A percentile compares a stretch with the other conserved stretches of the same genome.
Conservation (phyloP, 1,140 invertebrate genomes). For the Scaptomyza graminum region DNA sequence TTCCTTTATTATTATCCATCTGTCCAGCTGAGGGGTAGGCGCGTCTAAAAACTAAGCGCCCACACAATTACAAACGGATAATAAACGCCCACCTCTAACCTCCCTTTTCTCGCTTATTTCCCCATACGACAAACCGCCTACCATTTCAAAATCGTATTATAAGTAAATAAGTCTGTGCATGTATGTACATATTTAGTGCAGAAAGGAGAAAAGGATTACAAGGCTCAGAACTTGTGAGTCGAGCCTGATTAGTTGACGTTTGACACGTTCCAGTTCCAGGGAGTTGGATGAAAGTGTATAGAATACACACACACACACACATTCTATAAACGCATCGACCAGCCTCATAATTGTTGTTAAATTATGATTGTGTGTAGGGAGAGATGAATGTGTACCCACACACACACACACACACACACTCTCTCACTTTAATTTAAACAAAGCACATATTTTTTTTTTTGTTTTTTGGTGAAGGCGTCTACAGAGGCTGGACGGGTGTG, state of each 20-base stretch:
- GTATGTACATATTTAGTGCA: neutral
- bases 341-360: slow-evolving; percentile 11
- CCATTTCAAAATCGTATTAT: slow-evolving; percentile 51
- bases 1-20: neutral
- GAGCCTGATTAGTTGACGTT: slow-evolving; percentile 67
- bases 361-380: neutral
- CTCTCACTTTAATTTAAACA: slow-evolving; percentile 35
- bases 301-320: neutral
- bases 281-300: slow-evolving; percentile 2
- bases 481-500: slow-evolving; percentile 67
- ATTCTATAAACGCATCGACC: slow-evolving; percentile 16
- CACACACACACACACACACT: neutral
- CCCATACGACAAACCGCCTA: slow-evolving; percentile 2
- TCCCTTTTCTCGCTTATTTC: neutral
- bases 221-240: slow-evolving; percentile 7
- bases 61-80: slow-evolving; percentile 65
- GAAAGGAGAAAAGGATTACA: slow-evolving; percentile 54
- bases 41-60: slow-evolving; percentile 44
- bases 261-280: slow-evolving; percentile 65
- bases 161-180: slow-evolving; percentile 34
- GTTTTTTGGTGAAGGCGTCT: slow-evolving; percentile 49
- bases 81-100: slow-evolving; percentile 39
- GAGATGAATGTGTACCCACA: no score
- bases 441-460: slow-evolving; percentile 34
- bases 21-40: neutral